Evolutionary conservation across 2,888 invertebrate genomes (phyloP), one percentile per base, ranked within the genome.

Genomic region (Chaitophorus viminalis): DNA sequence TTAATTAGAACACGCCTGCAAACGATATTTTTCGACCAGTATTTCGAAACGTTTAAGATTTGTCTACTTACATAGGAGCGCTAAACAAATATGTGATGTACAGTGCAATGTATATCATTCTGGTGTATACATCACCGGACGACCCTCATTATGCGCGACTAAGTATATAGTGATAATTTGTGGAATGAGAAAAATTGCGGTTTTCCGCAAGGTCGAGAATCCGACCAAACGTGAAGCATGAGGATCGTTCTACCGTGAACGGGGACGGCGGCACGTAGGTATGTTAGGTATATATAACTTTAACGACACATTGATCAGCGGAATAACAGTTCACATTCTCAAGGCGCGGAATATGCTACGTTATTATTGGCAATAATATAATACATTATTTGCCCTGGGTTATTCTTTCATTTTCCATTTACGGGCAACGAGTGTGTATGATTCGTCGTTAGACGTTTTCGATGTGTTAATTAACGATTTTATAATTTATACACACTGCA

Each of bases 161-260:
- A 14, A 29, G 9, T 31, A 70, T 14, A 29, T 21, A 17, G 25
- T 21, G 72, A 11, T 74, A 36, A 36, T 74, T 74, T 25, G 74
- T 5, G 11, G 31, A 74, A 76, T n/a, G 18, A 79, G 65, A 83
- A 74, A 76, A 52, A 68, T 76, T 84, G 76, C 76, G 84, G 84
- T 84, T 84, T 84, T 65, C 46, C 76, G 65, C 76, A 76, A 84
- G 84, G 75, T 84, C 84, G 76, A 65, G 76, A 75, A 84, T 68
- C 76, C 76, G 84, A 17, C 84, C 84, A 46, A 39, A 46, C 84
- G 84, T 46, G 84, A 76, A 84, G 29, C 65, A 39, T n/a, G 33
- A 76, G 14, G 36, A 75, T 76, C 39, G 60, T 60, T 75, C 46
- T 76, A 46, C 31, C 39, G 75, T 29, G 60, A 65, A 75, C 76